These are phyloP conservation scores for Syrista parreyssii DNA, from an alignment of 2,888 invertebrate species.

Conservation along the genomic window DNA sequence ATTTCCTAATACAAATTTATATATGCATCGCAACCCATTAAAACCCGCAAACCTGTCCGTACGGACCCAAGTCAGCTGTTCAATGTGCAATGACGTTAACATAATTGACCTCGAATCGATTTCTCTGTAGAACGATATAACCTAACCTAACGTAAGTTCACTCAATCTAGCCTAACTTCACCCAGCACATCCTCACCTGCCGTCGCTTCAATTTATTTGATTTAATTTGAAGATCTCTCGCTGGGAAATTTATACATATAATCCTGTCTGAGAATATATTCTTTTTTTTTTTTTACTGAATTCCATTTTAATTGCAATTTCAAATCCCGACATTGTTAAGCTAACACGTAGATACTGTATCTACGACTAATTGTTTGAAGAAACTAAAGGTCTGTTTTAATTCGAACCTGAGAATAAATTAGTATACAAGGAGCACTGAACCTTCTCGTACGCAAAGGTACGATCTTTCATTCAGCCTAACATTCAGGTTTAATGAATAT, in stretches of 20 bases:
- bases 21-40: neutral
- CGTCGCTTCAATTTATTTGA: constrained; percentile 41
- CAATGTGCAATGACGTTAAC: neutral
- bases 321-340: neutral
- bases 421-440: neutral
- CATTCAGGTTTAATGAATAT: neutral
- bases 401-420: neutral
- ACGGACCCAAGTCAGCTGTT: neutral
- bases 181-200: neutral
- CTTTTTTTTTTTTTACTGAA: neutral
- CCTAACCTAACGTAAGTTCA: neutral
- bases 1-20: neutral
- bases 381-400: neutral
- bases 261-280: neutral
- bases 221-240: neutral
- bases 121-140: neutral
- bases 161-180: neutral
- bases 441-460: neutral
- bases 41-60: neutral
- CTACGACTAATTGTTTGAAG: neutral
- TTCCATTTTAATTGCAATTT: neutral
- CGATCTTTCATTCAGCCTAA: neutral
- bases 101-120: neutral
- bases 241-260: neutral
- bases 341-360: neutral